phyloP scores from a whole-genome alignment of 2,797 vertebrate genomes.

The Hozukius guyotensis region DNA sequence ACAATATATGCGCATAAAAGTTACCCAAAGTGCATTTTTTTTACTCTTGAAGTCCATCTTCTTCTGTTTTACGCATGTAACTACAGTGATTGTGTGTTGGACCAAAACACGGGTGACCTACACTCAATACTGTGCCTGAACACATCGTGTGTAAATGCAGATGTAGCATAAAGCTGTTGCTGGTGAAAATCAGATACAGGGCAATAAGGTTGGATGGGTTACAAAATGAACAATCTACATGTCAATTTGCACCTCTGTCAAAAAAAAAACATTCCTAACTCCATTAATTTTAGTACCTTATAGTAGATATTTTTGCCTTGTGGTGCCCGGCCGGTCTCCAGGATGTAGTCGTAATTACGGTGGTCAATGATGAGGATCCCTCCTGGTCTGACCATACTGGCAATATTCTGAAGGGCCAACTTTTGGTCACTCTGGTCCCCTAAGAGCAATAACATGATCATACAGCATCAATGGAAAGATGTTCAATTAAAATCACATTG shows the following conservation, averaged over 20 bases:
- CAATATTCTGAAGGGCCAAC: conserved; percentile 93
- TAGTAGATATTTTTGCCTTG: conserved; percentile 99
- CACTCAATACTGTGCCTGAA: too few relatives aligned
- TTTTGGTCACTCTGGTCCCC: conserved; percentile 96
- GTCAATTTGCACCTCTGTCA: neutral
- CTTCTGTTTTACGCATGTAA: too few relatives aligned
- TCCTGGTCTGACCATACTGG: conserved; percentile 92
- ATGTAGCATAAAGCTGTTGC: neutral
- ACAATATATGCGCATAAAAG: neutral
- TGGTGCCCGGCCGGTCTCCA: conserved; percentile 91
- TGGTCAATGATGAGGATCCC: conserved; percentile 97
- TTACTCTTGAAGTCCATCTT: neutral
- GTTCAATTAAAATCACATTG: neutral
- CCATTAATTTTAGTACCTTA: conserved; percentile 82
- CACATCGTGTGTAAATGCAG: too few relatives aligned
- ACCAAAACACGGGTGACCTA: fast-evolving
- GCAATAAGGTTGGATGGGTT: neutral
- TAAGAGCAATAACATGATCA: conserved; percentile 52
- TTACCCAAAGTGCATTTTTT: neutral
- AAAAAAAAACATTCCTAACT: neutral
- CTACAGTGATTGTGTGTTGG: too few relatives aligned
- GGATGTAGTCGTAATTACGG: conserved; percentile 97
- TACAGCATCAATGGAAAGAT: neutral
- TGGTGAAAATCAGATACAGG: neutral
- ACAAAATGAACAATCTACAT: neutral